Evolutionary conservation across 2,113 vertebrate species (phyloP).

Genomic region (Scomber japonicus): DNA sequence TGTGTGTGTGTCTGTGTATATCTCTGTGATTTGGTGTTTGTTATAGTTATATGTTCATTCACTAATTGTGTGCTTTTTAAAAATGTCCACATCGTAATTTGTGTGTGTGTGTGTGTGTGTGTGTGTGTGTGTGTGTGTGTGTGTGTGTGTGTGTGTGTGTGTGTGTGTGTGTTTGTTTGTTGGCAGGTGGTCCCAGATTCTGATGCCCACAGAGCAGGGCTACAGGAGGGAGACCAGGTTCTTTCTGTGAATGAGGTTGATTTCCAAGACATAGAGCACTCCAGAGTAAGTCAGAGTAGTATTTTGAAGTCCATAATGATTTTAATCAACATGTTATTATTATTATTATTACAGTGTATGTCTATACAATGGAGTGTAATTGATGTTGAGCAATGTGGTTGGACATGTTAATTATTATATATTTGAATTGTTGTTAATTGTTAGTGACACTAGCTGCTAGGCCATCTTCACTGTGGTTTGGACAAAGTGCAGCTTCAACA

Average conservation of each 20-base stretch:
- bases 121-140: constrained; percentile 11
- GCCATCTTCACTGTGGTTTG: not conserved
- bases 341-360: not conserved
- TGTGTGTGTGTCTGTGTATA: not conserved
- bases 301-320: not conserved
- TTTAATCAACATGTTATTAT: not conserved
- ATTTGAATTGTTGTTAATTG: not conserved
- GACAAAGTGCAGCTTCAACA: not conserved
- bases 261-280: constrained; percentile 99
- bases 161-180: constrained; percentile 20
- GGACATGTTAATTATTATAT: not conserved
- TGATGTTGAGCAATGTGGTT: not conserved
- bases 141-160: constrained; percentile 1
- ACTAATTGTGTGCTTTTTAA: not conserved
- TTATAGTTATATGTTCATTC: not conserved
- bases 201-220: constrained; percentile 94
- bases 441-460: too few species aligned
- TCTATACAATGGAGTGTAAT: not conserved
- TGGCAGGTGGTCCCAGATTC: constrained; percentile 96
- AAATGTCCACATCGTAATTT: not conserved
- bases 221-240: constrained; percentile 98
- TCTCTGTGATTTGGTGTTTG: not conserved
- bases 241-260: constrained; percentile 97
- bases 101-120: constrained; percentile 1
- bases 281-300: constrained; percentile 86